Percentiles rank a stretch among this genome's conserved stretches.
phyloP scores from a whole-genome alignment of 2,113 vertebrate genomes.

The Paralichthys olivaceus region DNA sequence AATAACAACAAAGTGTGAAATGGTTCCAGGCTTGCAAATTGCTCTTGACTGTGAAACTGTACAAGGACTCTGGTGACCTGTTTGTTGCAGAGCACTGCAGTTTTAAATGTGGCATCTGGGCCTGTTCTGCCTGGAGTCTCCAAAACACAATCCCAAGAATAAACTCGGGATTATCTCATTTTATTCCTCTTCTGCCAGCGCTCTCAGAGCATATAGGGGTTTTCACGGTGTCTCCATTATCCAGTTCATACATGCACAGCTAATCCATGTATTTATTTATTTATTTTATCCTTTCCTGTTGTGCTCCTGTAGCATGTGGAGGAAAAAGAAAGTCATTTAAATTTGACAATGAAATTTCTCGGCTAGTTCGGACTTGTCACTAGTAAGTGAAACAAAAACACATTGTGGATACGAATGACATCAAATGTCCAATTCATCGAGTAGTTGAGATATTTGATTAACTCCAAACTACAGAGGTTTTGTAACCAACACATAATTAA shows the following conservation, averaged over 20 bases:
- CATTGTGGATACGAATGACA: no score
- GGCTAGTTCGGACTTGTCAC: neutral
- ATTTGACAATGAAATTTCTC: neutral
- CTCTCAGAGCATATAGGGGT: neutral
- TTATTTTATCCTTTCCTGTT: neutral
- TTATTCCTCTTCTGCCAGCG: neutral
- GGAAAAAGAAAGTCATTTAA: neutral
- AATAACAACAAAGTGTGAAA: conserved; percentile 66
- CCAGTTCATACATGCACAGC: neutral
- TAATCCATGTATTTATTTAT: neutral
- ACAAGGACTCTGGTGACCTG: conserved; percentile 28
- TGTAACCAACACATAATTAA: no score
- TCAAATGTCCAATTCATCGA: no score
- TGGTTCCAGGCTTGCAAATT: conserved; percentile 47
- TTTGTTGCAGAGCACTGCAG: conserved; percentile 16
- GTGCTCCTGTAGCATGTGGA: neutral
- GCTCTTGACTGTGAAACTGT: conserved; percentile 36
- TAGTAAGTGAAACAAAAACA: neutral
- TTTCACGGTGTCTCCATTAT: neutral
- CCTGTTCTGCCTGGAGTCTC: conserved; percentile 10
- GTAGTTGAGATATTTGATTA: no score
- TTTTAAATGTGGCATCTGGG: conserved; percentile 25
- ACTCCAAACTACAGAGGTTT: no score
- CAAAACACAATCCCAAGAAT: neutral
- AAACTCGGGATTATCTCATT: conserved; percentile 3